Percentiles rank a stretch among this genome's conserved stretches.
Conservation (phyloP, 2,113 vertebrate species). For the Holacanthus passer region DNA sequence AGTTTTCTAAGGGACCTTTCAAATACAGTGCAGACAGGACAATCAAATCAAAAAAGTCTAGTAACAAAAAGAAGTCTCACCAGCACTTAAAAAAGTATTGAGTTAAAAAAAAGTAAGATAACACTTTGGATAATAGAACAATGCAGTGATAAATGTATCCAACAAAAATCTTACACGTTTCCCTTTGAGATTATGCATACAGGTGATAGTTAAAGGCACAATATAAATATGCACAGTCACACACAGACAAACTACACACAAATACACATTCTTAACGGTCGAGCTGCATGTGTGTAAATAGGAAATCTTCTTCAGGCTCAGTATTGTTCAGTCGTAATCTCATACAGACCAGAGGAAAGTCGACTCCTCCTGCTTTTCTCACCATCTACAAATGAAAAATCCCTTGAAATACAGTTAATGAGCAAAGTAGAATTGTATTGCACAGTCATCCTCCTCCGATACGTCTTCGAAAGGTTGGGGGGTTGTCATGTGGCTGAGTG, state of each 20-base stretch:
- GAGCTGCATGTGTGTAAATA: conserved; percentile 76
- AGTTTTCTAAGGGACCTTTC: conserved; percentile 7
- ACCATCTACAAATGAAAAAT: conserved; percentile 7
- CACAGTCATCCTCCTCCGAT: conserved; percentile 57
- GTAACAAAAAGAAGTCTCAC: not conserved
- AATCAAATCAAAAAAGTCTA: conserved; percentile 29
- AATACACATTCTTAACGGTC: conserved; percentile 83
- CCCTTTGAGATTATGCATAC: conserved; percentile 79
- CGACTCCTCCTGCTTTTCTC: conserved; percentile 16
- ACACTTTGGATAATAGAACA: conserved; percentile 74
- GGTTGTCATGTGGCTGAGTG: not conserved
- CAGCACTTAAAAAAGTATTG: conserved; percentile 17
- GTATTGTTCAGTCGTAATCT: conserved; percentile 78
- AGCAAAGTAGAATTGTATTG: conserved; percentile 75
- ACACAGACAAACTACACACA: conserved; percentile 53
- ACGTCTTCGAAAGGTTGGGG: not conserved
- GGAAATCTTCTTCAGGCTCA: conserved; percentile 78
- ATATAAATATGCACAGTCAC: conserved; percentile 79
- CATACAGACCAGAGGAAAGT: conserved; percentile 14
- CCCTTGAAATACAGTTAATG: conserved; percentile 40
- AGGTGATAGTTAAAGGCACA: conserved; percentile 80
- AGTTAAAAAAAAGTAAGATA: conserved; percentile 50
- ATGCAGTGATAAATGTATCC: conserved; percentile 56
- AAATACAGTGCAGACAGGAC: conserved; percentile 57
- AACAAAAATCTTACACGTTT: conserved; percentile 67